These are phyloP conservation scores for Deroplatys truncata DNA, from an alignment of 2,888 invertebrate genomes.

Conservation along the genomic window DNA sequence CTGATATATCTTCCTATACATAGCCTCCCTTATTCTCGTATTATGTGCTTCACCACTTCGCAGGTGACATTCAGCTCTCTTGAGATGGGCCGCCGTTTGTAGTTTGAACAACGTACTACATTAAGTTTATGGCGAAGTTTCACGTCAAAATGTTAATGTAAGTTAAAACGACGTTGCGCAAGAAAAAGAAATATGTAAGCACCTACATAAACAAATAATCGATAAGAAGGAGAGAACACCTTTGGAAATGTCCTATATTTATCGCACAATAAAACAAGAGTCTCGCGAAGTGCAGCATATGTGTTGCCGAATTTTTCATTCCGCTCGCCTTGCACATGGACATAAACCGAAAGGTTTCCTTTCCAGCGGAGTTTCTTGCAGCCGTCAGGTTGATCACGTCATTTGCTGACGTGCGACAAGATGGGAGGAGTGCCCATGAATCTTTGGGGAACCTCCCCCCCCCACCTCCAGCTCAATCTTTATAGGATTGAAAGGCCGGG, in stretches of 20 bases:
- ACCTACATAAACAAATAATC: too few species aligned
- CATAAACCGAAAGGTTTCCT: not conserved
- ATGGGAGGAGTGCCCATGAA: not conserved
- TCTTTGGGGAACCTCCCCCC: not conserved
- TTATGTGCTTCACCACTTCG: too few species aligned
- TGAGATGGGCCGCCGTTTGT: too few species aligned
- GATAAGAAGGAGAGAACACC: too few species aligned
- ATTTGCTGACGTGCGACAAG: constrained; percentile 19
- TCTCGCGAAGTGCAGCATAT: not conserved
- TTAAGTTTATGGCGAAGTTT: too few species aligned
- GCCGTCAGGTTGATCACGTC: constrained; percentile 25
- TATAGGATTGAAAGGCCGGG: constrained; percentile 12
- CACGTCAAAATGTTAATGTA: too few species aligned
- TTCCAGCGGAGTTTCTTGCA: not conserved
- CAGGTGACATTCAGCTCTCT: too few species aligned
- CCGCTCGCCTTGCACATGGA: not conserved
- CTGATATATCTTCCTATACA: too few species aligned
- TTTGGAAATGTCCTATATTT: not conserved
- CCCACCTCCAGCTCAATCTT: not conserved
- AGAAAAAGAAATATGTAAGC: too few species aligned
- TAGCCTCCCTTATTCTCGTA: too few species aligned
- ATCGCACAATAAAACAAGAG: not conserved
- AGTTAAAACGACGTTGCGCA: too few species aligned
- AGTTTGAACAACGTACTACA: too few species aligned
- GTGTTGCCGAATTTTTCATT: not conserved